These are phyloP conservation scores for Drosophila subquinaria DNA, from an alignment of 2,888 invertebrate species.

Conservation along the genomic window DNA sequence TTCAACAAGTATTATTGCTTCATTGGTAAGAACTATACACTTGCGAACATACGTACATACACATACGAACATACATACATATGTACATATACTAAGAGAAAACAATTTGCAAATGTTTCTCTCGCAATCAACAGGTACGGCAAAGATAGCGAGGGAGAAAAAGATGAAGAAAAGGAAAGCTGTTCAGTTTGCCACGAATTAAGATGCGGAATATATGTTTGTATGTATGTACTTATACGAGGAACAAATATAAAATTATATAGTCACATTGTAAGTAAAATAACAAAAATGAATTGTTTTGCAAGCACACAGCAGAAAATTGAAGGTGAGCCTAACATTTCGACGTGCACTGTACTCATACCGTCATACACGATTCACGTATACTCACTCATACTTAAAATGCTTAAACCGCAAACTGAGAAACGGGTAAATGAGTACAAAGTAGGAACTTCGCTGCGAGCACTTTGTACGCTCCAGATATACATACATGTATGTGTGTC, in stretches of 20 bases:
- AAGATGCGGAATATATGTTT: constrained; percentile 37
- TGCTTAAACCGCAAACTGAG: constrained; percentile 28
- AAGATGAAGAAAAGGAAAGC: constrained; percentile 33
- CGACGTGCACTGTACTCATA: constrained; percentile 49
- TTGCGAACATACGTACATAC: neutral
- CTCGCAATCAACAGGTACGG: constrained; percentile 27
- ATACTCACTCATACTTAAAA: constrained; percentile 4
- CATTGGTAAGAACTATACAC: constrained; percentile 45
- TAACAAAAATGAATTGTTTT: constrained; percentile 46
- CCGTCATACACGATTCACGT: constrained; percentile 9
- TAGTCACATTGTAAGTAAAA: constrained; percentile 22
- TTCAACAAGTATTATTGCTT: constrained; percentile 63
- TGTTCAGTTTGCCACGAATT: constrained; percentile 39
- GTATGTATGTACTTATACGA: constrained; percentile 5
- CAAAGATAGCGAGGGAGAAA: constrained; percentile 13
- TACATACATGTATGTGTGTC: constrained; percentile 14
- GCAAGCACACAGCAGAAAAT: constrained; percentile 48
- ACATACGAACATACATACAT: neutral
- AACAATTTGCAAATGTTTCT: constrained; percentile 22
- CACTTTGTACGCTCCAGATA: constrained; percentile 54
- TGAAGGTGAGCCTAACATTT: constrained; percentile 61
- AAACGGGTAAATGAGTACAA: constrained; percentile 49
- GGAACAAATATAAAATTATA: neutral
- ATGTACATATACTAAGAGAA: constrained; percentile 14
- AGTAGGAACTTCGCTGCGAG: constrained; percentile 49